phyloP scores from a whole-genome alignment of 2,888 invertebrate genomes.

The Morpho deidamia region DNA sequence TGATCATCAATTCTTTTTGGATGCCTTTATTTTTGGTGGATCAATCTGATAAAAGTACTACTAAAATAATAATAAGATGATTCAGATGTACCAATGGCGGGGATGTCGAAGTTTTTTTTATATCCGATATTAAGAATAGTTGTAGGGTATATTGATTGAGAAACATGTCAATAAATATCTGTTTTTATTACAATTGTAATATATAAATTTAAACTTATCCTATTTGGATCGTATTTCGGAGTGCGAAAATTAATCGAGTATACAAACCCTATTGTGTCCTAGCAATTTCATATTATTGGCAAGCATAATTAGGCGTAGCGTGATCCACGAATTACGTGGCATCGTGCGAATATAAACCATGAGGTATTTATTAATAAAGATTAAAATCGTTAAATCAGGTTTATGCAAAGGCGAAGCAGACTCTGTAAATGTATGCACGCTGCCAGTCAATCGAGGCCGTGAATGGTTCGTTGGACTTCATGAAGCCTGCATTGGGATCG shows the following conservation, averaged over 20 bases:
- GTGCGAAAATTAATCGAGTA: slow-evolving; percentile 11
- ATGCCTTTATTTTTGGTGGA: too few relatives aligned
- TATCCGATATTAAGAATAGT: too few relatives aligned
- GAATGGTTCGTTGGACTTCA: slow-evolving; percentile 39
- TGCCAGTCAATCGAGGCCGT: slow-evolving; percentile 34
- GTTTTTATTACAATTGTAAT: too few relatives aligned
- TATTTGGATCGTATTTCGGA: neutral
- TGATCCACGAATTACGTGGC: neutral
- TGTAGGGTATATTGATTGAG: too few relatives aligned
- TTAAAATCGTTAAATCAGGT: neutral
- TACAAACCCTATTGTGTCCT: slow-evolving; percentile 3
- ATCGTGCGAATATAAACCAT: neutral
- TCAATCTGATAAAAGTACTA: too few relatives aligned
- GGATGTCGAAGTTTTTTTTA: too few relatives aligned
- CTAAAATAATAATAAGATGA: too few relatives aligned
- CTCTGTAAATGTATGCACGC: slow-evolving; percentile 18
- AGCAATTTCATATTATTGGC: slow-evolving; percentile 11
- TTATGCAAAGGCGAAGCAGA: slow-evolving; percentile 2
- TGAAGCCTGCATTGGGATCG: slow-evolving; percentile 29
- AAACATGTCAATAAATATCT: too few relatives aligned
- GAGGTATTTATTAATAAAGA: neutral
- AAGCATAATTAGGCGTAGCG: slow-evolving; percentile 10
- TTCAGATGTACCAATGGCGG: too few relatives aligned
- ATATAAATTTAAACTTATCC: neutral
- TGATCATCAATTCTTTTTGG: too few relatives aligned